Evolutionary conservation across 2,797 vertebrate genomes (phyloP).

Genomic region (Ctenosaura bakeri): DNA sequence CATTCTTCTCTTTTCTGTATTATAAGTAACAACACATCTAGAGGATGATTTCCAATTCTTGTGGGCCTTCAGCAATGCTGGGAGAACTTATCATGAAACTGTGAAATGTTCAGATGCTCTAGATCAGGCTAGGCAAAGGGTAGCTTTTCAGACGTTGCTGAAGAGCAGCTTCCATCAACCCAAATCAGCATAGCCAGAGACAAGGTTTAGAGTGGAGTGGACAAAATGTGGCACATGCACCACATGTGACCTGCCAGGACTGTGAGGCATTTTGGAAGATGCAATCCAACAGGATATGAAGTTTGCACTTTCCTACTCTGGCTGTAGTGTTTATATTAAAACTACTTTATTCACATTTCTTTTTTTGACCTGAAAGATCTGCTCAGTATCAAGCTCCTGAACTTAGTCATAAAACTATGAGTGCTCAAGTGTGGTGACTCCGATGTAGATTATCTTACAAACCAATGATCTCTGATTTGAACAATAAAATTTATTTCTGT

Average conservation of each 20-base stretch:
- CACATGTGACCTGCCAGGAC: too few relatives aligned
- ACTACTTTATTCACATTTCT: background rate
- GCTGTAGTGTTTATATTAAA: background rate
- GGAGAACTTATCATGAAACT: background rate
- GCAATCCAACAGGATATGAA: too few relatives aligned
- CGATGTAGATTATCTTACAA: background rate
- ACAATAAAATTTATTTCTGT: background rate
- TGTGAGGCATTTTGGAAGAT: too few relatives aligned
- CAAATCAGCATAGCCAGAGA: too few relatives aligned
- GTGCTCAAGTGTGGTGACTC: background rate
- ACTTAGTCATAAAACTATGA: background rate
- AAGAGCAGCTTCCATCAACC: too few relatives aligned
- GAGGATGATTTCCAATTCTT: background rate
- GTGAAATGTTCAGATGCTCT: background rate
- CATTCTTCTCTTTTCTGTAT: background rate
- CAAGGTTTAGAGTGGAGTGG: too few relatives aligned
- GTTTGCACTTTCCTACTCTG: too few relatives aligned
- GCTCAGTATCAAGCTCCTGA: background rate
- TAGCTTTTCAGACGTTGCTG: too few relatives aligned
- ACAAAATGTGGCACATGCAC: too few relatives aligned
- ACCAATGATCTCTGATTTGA: background rate
- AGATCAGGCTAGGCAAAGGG: too few relatives aligned
- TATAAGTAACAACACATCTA: background rate
- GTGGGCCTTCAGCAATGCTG: background rate
- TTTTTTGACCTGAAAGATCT: background rate